Evolutionary conservation across 2,113 vertebrate species (phyloP).

Genomic region (Pontoporia blainvillei): DNA sequence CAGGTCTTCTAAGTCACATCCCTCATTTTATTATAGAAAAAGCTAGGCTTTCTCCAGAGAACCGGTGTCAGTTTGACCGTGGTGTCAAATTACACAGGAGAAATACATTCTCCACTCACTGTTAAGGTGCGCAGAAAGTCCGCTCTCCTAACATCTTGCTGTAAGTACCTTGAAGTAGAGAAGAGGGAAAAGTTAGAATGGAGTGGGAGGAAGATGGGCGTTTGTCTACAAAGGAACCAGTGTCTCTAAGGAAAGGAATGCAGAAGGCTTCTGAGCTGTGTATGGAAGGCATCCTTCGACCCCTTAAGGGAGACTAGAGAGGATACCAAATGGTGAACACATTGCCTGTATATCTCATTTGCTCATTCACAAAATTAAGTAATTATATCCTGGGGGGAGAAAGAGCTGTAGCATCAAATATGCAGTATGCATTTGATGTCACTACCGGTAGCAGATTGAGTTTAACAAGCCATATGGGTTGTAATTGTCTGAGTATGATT

Average conservation of each 20-base stretch:
- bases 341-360: conserved; percentile 74
- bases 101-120: neutral
- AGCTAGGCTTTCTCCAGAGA: neutral
- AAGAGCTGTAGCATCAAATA: conserved; percentile 66
- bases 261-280: conserved; percentile 36
- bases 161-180: neutral
- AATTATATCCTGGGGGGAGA: conserved; percentile 70
- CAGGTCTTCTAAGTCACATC: neutral
- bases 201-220: neutral
- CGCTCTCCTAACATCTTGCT: neutral
- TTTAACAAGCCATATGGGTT: conserved; percentile 99
- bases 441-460: conserved; percentile 92
- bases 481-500: conserved; percentile 95
- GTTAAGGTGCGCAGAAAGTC: neutral
- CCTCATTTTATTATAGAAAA: conserved; percentile 7
- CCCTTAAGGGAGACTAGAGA: conserved; percentile 52
- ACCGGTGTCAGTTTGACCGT: neutral
- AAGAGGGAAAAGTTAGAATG: neutral
- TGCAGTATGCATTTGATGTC: conserved; percentile 74
- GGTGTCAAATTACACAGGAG: neutral
- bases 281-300: conserved; percentile 56
- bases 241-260: neutral
- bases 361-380: conserved; percentile 81
- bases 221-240: neutral
- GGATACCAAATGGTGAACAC: conserved; percentile 56